Evolutionary conservation across 2,888 invertebrate species (phyloP), one percentile per base, ranked within the genome.

Genomic region (Pollenia angustigena): DNA sequence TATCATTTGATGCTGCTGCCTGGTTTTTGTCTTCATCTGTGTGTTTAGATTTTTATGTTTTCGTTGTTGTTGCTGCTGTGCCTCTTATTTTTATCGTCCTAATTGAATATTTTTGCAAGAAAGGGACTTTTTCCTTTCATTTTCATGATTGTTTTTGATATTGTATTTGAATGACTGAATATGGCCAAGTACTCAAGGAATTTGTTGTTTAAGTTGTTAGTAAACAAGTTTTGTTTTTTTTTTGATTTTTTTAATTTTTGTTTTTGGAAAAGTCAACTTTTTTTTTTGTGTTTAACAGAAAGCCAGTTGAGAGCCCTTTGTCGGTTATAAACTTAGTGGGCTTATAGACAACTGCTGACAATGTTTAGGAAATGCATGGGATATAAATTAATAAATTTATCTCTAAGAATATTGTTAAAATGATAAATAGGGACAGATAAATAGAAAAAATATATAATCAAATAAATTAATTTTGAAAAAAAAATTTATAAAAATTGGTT

Each of bases 1-100:
- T 54, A 60, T 71, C 69, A 62, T 69, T 69, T 71, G 84, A 85
- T 85, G 88, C 86, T 89, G 89, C 88, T 89, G 89, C 88, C 87
- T 89, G 85, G 69, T 79, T 88, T 88, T 88, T 87, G 88, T 89
- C 87, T 90, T 88, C 88, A 88, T 88, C 86, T 87, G 9, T 54
- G 23, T 44, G 71, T 66, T 81, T 64, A 71, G 81, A 76, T 72
- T 78, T 64, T 23, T 48, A 18, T 80, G 69, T 50, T 71, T 12
- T 79, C 76, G 84, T 79, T 74, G 85, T 76, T 84, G 87, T 69
- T 79, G 72, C 14, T 81, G 54, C 68, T 68, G 76, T 84, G 48
- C 42, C 66, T 87, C 58, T 76, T 50, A 68, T 69, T 79, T 78
- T 78, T 85, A 71, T 80, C 58, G 72, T 84, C 84, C 84, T 81